phyloP scores from a whole-genome alignment of 1,140 invertebrate species.

The Gyrodactylus bullatarudis region DNA sequence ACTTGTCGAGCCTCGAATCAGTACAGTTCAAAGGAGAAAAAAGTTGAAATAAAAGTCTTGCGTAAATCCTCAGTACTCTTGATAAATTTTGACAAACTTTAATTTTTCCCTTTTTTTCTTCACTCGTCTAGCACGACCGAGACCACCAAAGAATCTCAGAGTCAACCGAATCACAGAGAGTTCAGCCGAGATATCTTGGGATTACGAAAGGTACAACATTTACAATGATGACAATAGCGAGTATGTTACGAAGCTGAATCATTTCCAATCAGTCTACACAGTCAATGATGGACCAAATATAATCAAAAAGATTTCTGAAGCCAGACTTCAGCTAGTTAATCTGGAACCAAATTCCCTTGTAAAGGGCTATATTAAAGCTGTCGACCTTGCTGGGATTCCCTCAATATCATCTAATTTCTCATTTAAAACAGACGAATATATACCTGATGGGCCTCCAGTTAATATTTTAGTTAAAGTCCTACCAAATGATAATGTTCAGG shows the following conservation, averaged over 20 bases:
- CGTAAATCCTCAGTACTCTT: not conserved
- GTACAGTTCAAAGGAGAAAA: not conserved
- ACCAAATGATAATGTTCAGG: not conserved
- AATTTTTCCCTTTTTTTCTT: not conserved
- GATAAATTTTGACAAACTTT: not conserved
- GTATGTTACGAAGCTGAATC: not conserved
- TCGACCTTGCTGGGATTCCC: not conserved
- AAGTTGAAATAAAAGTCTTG: not conserved
- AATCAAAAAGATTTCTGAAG: not conserved
- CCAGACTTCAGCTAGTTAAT: not conserved
- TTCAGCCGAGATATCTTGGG: not conserved
- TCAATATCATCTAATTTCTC: not conserved
- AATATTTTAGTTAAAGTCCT: not conserved
- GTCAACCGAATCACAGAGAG: not conserved
- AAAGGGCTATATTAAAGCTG: not conserved
- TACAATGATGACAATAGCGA: not conserved
- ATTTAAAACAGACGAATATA: not conserved
- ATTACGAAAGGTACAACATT: no score
- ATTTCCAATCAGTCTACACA: not conserved
- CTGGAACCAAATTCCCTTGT: not conserved
- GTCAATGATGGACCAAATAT: not conserved
- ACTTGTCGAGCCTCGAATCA: not conserved
- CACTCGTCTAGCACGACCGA: not conserved
- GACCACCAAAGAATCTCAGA: not conserved
- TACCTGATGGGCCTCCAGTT: not conserved